A percentile compares a stretch with the other conserved stretches of the same genome.
phyloP scores from a whole-genome alignment of 2,113 vertebrate species.

The Callipepla californica region DNA sequence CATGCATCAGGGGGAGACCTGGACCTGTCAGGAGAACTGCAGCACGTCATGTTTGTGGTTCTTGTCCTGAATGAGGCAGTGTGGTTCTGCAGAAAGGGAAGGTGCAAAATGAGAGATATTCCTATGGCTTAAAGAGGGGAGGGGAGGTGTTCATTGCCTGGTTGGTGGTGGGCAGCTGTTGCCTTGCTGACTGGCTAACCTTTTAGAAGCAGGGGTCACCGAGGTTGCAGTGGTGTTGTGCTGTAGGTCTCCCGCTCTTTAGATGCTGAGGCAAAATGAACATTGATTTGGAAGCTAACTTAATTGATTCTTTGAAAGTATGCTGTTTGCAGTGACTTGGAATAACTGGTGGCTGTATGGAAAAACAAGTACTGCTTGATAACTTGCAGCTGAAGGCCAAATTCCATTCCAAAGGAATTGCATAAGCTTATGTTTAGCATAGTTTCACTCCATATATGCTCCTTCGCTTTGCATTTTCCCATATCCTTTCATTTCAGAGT shows the following conservation, averaged over 20 bases:
- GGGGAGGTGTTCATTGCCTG: background rate
- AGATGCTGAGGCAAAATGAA: constrained; percentile 6
- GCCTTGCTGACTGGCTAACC: background rate
- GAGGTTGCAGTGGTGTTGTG: background rate
- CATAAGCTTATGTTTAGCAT: constrained; percentile 44
- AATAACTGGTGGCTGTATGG: background rate
- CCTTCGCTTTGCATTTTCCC: background rate
- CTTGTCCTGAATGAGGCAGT: background rate
- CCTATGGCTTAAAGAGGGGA: background rate
- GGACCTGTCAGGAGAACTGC: background rate
- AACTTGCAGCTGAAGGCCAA: constrained; percentile 39
- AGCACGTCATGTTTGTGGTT: background rate
- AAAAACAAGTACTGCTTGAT: constrained; percentile 21
- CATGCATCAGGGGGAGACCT: background rate
- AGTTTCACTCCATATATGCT: constrained; percentile 32
- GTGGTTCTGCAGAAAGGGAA: background rate
- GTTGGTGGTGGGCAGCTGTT: background rate
- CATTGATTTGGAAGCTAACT: constrained; percentile 16
- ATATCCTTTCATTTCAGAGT: background rate
- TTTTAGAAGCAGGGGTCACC: background rate
- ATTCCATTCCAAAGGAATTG: constrained; percentile 55
- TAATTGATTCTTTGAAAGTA: constrained; percentile 27
- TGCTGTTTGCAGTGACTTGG: constrained; percentile 23
- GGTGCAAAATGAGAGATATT: background rate
- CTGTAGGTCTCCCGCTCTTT: background rate